Evolutionary conservation across 2,888 invertebrate genomes (phyloP).

Genomic region (Archips xylosteana): DNA sequence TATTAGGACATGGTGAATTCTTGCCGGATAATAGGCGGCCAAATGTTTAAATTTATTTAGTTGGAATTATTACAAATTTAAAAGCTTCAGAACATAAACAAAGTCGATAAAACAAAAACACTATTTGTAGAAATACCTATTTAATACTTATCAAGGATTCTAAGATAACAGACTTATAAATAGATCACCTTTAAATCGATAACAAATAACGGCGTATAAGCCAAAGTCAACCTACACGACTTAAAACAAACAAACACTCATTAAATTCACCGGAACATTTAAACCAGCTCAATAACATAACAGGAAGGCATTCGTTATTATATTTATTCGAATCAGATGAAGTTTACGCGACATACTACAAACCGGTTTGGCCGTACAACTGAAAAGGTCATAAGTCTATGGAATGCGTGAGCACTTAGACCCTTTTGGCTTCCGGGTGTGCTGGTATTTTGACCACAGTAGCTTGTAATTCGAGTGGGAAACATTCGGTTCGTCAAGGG

Average conservation of each 20-base stretch:
- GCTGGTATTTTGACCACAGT: constrained; percentile 39
- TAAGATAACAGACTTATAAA: not conserved
- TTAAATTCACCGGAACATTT: constrained; percentile 22
- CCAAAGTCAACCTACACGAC: not conserved
- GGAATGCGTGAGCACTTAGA: constrained; percentile 26
- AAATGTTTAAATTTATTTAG: too few species aligned
- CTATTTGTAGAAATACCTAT: too few species aligned
- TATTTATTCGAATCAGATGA: constrained; percentile 38
- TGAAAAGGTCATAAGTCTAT: constrained; percentile 23
- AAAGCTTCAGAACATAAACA: too few species aligned
- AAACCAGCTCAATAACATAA: constrained; percentile 30
- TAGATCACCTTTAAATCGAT: not conserved
- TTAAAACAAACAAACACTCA: constrained; percentile 11
- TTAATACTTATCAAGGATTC: not conserved
- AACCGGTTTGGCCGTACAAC: constrained; percentile 27
- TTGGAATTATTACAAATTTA: too few species aligned
- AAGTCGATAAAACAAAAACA: too few species aligned
- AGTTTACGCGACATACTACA: constrained; percentile 38
- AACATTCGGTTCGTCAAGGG: constrained; percentile 23
- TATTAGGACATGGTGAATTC: too few species aligned
- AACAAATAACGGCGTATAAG: not conserved
- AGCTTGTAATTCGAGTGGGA: constrained; percentile 27
- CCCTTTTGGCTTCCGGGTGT: constrained; percentile 30
- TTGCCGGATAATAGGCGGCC: too few species aligned
- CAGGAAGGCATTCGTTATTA: constrained; percentile 40